Percentiles rank a stretch among this genome's conserved stretches.
These are phyloP conservation scores for Poeciliopsis turneri DNA, from an alignment of 2,797 vertebrate genomes.

Conservation along the genomic window DNA sequence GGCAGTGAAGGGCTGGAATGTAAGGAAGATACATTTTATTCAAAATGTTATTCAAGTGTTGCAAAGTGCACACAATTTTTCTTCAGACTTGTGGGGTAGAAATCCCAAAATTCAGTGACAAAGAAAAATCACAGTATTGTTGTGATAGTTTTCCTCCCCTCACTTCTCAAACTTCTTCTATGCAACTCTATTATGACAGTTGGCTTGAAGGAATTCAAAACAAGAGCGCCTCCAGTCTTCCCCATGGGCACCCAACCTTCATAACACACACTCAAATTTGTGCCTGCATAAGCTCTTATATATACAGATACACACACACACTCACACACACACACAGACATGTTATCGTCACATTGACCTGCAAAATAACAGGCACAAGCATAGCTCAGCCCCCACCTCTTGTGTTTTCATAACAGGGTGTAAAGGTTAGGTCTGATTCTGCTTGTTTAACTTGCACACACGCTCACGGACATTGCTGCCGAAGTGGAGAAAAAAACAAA, in stretches of 20 bases:
- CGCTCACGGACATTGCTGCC: constrained; percentile 17
- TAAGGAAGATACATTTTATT: background rate
- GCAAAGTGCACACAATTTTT: background rate
- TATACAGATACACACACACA: constrained; percentile 20
- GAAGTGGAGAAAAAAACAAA: constrained; percentile 63
- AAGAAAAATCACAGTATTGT: constrained; percentile 13
- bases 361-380: constrained; percentile 33
- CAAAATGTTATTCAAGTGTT: background rate
- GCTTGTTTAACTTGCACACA: constrained; percentile 78
- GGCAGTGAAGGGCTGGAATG: background rate
- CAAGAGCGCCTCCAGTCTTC: constrained; percentile 66
- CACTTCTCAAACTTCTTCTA: constrained; percentile 23
- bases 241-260: constrained; percentile 42
- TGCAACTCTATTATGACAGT: constrained; percentile 77
- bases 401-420: constrained; percentile 78
- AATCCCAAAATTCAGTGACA: background rate
- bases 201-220: constrained; percentile 82
- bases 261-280: constrained; percentile 28
- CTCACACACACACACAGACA: constrained; percentile 14
- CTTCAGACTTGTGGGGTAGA: background rate
- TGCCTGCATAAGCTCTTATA: constrained; percentile 27
- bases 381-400: constrained; percentile 38
- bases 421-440: constrained; percentile 74
- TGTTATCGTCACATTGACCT: background rate
- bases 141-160: constrained; percentile 52